phyloP scores from a whole-genome alignment of 2,888 invertebrate genomes.

The Camptogramma bilineatum region DNA sequence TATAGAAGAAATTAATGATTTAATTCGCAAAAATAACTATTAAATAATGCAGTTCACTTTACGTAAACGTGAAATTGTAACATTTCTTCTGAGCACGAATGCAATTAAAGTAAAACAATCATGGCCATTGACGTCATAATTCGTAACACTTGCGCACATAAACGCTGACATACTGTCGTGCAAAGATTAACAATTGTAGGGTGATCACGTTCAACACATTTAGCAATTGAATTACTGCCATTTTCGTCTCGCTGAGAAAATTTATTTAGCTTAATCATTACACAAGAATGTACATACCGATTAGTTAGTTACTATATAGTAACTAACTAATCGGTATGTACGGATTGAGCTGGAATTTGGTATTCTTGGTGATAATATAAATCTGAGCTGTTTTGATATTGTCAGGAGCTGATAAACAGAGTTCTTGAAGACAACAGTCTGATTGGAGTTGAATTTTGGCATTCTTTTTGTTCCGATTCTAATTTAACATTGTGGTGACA shows the following conservation, averaged over 20 bases:
- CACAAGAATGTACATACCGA: neutral
- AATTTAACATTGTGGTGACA: no score
- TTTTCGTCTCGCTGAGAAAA: neutral
- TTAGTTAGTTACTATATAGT: no score
- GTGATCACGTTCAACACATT: constrained; percentile 13
- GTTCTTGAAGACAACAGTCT: no score
- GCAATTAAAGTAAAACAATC: constrained; percentile 39
- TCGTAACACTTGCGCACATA: constrained; percentile 44
- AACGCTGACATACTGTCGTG: constrained; percentile 32
- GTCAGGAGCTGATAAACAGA: no score
- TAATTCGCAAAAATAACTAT: no score
- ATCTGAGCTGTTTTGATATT: no score
- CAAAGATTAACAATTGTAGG: constrained; percentile 10
- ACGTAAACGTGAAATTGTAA: neutral
- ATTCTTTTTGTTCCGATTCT: no score
- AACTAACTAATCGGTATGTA: no score
- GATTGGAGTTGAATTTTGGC: no score
- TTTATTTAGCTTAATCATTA: neutral
- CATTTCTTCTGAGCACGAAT: constrained; percentile 18
- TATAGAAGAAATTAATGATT: no score
- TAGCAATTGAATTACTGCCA: neutral
- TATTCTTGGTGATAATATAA: no score
- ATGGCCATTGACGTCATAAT: constrained; percentile 43
- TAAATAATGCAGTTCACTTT: constrained; percentile 3
- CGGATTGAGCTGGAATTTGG: no score